A percentile compares a stretch with the other conserved stretches of the same genome.
phyloP scores from a whole-genome alignment of 30 jellyfish, hydroid and myxozoan species.

The Aurelia aurita complex sp. Pacific region DNA sequence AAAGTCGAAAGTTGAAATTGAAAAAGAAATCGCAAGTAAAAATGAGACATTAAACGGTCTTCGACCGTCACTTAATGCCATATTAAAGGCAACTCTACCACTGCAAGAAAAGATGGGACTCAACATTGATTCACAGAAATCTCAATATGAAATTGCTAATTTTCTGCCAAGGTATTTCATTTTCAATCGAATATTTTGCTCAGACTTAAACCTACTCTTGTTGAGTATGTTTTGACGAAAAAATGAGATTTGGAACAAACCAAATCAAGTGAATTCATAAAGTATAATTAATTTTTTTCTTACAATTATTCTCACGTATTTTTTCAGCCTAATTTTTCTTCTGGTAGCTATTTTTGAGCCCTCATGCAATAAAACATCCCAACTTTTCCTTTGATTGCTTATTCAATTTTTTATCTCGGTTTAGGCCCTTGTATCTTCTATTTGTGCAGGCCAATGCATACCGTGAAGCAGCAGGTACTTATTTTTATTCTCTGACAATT shows the following conservation, averaged over 20 bases:
- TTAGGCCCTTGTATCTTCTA: conserved; percentile 91
- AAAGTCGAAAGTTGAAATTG: conserved; percentile 55
- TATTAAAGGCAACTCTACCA: conserved; percentile 83
- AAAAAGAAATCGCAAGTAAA: conserved; percentile 55
- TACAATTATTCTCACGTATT: too few species aligned
- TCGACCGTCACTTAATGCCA: conserved; percentile 65
- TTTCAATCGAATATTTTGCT: too few species aligned
- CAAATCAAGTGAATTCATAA: too few species aligned
- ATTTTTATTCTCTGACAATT: too few species aligned
- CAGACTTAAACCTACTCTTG: too few species aligned
- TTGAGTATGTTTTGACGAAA: too few species aligned
- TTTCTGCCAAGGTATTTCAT: conserved; percentile 68
- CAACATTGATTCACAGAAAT: conserved; percentile 72
- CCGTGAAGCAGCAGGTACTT: conserved; percentile 83
- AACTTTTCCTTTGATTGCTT: background rate
- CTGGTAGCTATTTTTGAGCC: too few species aligned
- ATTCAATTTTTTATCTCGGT: background rate
- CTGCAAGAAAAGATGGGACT: conserved; percentile 80
- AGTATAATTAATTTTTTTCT: too few species aligned
- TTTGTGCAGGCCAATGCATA: conserved; percentile 91
- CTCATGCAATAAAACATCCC: too few species aligned
- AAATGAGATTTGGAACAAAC: too few species aligned
- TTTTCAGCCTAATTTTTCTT: too few species aligned
- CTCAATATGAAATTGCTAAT: conserved; percentile 75
- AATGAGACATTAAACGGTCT: conserved; percentile 42